These are phyloP conservation scores for Drosophila algonquin DNA, from an alignment of 2,888 invertebrate genomes.

Conservation along the genomic window DNA sequence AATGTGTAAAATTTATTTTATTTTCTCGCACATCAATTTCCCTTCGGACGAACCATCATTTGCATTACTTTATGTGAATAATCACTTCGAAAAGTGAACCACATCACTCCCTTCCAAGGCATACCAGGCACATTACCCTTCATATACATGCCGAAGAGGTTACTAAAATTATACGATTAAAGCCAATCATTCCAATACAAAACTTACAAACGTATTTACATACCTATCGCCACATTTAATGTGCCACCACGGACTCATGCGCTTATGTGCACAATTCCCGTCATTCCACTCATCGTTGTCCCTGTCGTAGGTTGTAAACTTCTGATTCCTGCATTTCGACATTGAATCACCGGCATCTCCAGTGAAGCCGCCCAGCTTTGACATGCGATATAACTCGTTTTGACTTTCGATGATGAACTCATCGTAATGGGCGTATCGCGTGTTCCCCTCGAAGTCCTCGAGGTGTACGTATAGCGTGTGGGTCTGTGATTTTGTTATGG, in stretches of 20 bases:
- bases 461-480: constrained; percentile 87
- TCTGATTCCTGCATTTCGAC: constrained; percentile 88
- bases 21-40: too few relatives aligned
- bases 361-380: constrained; percentile 85
- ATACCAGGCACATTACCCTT: constrained; percentile 1
- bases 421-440: constrained; percentile 60
- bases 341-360: constrained; percentile 88
- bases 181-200: not conserved
- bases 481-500: constrained; percentile 73
- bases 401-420: constrained; percentile 88
- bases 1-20: too few relatives aligned
- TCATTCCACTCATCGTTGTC: constrained; percentile 88
- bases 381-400: constrained; percentile 87
- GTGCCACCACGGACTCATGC: constrained; percentile 90
- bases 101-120: constrained; percentile 7
- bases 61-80: constrained; percentile 23
- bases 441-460: constrained; percentile 85
- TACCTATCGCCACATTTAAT: constrained; percentile 85
- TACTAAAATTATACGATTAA: not conserved
- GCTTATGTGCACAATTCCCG: constrained; percentile 86
- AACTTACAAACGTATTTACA: not conserved
- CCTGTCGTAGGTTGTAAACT: constrained; percentile 88
- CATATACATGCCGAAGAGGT: constrained; percentile 9
- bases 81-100: not conserved
- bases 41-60: constrained; percentile 38